These are phyloP conservation scores for Sander lucioperca DNA, from an alignment of 2,113 vertebrate genomes.

Conservation along the genomic window DNA sequence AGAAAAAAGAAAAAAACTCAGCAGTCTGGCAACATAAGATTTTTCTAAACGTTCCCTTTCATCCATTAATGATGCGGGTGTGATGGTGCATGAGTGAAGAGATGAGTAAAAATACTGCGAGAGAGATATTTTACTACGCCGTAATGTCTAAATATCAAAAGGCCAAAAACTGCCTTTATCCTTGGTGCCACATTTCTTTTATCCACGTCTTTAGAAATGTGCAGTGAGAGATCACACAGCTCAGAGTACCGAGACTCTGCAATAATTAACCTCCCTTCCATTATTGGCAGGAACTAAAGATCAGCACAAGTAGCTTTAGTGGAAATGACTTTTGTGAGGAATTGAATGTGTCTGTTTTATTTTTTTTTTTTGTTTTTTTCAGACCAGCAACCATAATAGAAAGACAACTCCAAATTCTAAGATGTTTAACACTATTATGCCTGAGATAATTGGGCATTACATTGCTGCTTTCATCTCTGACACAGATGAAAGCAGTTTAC, in stretches of 20 bases:
- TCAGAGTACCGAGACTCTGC: constrained; percentile 24
- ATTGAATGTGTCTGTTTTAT: neutral
- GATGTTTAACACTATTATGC: neutral
- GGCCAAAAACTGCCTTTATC: constrained; percentile 49
- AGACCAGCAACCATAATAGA: neutral
- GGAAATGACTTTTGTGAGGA: neutral
- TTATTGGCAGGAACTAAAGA: constrained; percentile 25
- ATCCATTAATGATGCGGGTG: constrained; percentile 47
- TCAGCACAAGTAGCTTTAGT: neutral
- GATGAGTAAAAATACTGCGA: constrained; percentile 21
- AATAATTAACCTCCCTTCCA: constrained; percentile 39
- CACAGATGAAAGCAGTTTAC: neutral
- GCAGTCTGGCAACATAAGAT: neutral
- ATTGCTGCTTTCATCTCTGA: neutral
- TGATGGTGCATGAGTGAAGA: constrained; percentile 36
- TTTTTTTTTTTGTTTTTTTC: neutral
- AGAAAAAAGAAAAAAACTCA: neutral
- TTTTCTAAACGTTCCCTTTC: constrained; percentile 10
- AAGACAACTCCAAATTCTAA: neutral
- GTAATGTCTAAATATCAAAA: constrained; percentile 63
- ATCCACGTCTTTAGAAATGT: constrained; percentile 55
- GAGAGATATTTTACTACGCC: constrained; percentile 33
- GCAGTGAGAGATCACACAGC: constrained; percentile 56
- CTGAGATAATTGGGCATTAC: neutral
- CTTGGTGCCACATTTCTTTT: constrained; percentile 36